phyloP scores from a whole-genome alignment of 2,113 vertebrate species.

The Stomatorhinus ivindoensis region DNA sequence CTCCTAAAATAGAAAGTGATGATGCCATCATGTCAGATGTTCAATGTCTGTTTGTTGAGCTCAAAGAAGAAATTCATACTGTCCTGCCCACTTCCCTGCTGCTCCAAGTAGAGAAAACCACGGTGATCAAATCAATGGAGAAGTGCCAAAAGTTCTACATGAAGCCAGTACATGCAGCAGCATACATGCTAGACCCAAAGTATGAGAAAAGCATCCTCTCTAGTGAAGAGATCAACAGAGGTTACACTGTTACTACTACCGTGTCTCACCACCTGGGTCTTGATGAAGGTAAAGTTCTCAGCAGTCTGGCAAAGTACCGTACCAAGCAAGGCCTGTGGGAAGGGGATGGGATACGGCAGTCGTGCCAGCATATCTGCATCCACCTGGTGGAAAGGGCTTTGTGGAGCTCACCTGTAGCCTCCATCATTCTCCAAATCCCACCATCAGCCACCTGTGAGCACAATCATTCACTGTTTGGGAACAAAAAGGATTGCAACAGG shows the following conservation, averaged over 20 bases:
- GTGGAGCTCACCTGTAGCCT: not conserved
- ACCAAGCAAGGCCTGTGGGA: not conserved
- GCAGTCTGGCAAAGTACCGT: not conserved
- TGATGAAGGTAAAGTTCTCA: not conserved
- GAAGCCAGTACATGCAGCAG: not conserved
- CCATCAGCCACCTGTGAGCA: not conserved
- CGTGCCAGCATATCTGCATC: not conserved
- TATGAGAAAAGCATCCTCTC: not conserved
- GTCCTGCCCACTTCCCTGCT: not conserved
- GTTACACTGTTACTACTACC: not conserved
- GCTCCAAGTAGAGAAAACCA: not conserved
- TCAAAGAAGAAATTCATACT: not conserved
- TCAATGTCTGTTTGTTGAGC: not conserved
- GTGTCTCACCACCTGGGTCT: not conserved
- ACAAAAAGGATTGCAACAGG: not conserved
- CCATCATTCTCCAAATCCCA: not conserved
- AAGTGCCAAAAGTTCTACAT: not conserved
- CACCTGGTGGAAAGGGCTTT: not conserved
- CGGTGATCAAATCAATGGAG: not conserved
- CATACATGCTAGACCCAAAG: not conserved
- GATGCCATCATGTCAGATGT: not conserved
- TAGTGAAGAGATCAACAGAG: not conserved
- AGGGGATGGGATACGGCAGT: not conserved
- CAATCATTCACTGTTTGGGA: not conserved
- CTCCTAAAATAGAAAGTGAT: not conserved